Evolutionary conservation across 2,113 vertebrate species (phyloP).

Genomic region (Polyodon spathula): DNA sequence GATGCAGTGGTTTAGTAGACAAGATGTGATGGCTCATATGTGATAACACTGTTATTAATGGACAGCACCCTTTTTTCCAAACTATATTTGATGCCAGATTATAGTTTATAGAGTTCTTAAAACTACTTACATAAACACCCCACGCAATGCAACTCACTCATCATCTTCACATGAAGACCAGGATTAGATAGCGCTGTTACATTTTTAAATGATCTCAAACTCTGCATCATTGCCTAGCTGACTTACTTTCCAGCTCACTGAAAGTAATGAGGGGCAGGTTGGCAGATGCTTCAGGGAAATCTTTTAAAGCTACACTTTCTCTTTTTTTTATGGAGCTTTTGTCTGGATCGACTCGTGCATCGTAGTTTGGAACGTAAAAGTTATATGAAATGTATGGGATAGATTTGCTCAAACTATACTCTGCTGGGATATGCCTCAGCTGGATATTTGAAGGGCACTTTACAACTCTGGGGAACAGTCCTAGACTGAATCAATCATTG

Average conservation of each 20-base stretch:
- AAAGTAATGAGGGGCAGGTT: conserved; percentile 45
- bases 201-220: conserved; percentile 37
- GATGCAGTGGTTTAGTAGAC: too few relatives aligned
- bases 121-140: conserved; percentile 32
- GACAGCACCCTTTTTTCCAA: too few relatives aligned
- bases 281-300: conserved; percentile 49
- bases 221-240: conserved; percentile 39
- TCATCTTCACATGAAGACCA: conserved; percentile 31
- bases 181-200: conserved; percentile 42
- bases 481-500: too few relatives aligned
- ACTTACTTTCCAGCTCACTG: conserved; percentile 64
- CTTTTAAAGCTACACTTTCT: conserved; percentile 31
- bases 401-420: too few relatives aligned
- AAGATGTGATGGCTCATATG: too few relatives aligned
- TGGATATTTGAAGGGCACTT: too few relatives aligned
- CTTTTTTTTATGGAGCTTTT: conserved; percentile 26
- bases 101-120: conserved; percentile 27
- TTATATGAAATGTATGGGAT: too few relatives aligned
- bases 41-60: too few relatives aligned
- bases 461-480: too few relatives aligned
- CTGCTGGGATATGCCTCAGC: too few relatives aligned
- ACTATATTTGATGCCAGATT: conserved; percentile 6
- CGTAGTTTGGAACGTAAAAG: too few relatives aligned
- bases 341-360: conserved; percentile 14
- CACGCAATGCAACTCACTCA: conserved; percentile 25